Evolutionary conservation across 2,888 invertebrate genomes (phyloP).

Genomic region (Cryptocephalus moraei): DNA sequence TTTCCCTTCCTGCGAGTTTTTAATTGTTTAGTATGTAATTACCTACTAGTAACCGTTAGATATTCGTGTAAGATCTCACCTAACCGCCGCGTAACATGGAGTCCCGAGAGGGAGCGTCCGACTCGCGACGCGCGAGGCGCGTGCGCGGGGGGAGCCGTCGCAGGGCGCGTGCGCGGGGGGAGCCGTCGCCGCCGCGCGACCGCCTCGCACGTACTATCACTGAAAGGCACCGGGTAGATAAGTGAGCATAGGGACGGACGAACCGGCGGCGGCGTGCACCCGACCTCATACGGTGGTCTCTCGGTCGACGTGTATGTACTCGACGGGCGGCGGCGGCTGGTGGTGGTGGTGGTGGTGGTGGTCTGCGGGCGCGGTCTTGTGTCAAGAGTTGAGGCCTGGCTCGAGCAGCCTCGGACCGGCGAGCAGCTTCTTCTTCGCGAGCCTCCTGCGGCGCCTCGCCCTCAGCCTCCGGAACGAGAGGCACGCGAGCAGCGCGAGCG

Average conservation of each 20-base stretch:
- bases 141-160: too few relatives aligned
- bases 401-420: slow-evolving; percentile 54
- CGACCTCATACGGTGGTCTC: slow-evolving; percentile 78
- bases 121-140: too few relatives aligned
- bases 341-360: slow-evolving; percentile 79
- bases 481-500: slow-evolving; percentile 47
- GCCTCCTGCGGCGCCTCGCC: slow-evolving; percentile 41
- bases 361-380: slow-evolving; percentile 83
- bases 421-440: slow-evolving; percentile 42
- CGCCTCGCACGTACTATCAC: slow-evolving; percentile 19
- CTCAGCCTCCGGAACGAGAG: slow-evolving; percentile 49
- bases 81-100: too few relatives aligned
- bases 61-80: too few relatives aligned
- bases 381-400: slow-evolving; percentile 68
- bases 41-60: too few relatives aligned
- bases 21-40: too few relatives aligned
- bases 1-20: too few relatives aligned
- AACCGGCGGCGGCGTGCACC: slow-evolving; percentile 28
- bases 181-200: slow-evolving; percentile 3
- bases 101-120: too few relatives aligned
- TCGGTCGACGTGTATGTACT: slow-evolving; percentile 86
- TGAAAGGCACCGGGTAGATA: slow-evolving; percentile 39
- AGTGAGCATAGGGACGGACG: slow-evolving; percentile 38
- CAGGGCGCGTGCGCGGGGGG: too few relatives aligned
- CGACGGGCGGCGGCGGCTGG: slow-evolving; percentile 63